Conservation (phyloP, 2,888 invertebrate genomes). For the Lissocephala sabroskyi region DNA sequence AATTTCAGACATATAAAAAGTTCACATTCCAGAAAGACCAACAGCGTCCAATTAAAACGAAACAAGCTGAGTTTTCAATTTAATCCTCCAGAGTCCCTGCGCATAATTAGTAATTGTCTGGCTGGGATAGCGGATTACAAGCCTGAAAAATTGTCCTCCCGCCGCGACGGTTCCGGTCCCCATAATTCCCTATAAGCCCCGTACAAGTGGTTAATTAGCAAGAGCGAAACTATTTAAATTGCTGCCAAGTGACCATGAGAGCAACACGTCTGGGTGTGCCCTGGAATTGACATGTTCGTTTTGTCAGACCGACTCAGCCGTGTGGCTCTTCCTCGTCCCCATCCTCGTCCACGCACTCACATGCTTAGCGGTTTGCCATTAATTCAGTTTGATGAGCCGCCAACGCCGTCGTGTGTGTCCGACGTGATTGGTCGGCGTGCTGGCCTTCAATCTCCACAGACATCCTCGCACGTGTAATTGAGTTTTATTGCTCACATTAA, state of each 20-base stretch:
- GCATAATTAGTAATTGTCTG: too few species aligned
- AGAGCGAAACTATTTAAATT: conserved; percentile 38
- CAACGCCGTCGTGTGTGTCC: conserved; percentile 6
- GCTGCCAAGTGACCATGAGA: conserved; percentile 27
- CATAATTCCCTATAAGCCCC: not conserved
- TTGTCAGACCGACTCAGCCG: not conserved
- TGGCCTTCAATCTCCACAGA: not conserved
- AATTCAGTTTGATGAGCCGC: conserved; percentile 41
- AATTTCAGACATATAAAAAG: too few species aligned
- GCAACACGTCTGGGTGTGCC: not conserved
- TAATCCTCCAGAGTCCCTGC: too few species aligned
- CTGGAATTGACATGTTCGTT: not conserved
- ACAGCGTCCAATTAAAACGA: too few species aligned
- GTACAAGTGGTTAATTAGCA: not conserved
- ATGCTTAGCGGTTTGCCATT: conserved; percentile 18
- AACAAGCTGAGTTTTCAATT: too few species aligned
- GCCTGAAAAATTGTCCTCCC: too few species aligned
- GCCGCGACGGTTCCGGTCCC: too few species aligned
- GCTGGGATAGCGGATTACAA: too few species aligned
- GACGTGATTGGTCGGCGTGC: not conserved
- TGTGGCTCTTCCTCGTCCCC: not conserved
- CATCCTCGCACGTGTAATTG: conserved; percentile 20
- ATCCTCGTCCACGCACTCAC: too few species aligned
- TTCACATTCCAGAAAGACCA: too few species aligned
- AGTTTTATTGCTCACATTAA: conserved; percentile 26